Base-by-base conservation (phyloP, 2,113 vertebrate genomes). In the Trematocara marginatum region DNA sequence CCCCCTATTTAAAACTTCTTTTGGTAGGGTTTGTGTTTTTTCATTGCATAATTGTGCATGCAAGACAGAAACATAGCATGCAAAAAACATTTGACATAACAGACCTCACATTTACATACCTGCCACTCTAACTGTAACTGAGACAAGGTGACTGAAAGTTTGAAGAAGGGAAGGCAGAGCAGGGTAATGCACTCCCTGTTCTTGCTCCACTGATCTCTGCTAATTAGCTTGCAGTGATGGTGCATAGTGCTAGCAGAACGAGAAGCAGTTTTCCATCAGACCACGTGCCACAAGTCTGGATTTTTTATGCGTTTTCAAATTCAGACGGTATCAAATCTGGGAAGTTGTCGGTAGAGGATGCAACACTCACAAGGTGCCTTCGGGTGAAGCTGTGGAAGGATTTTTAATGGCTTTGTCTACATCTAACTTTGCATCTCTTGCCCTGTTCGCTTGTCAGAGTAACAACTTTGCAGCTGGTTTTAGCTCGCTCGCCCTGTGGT, bases 101-200 rank as follows among this genome's bases (percentile, higher is more conserved):
- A 76, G 69, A 49, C 23, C 69, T 76, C 71, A 76, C 71, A 31
- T 76, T 76, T 76, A 31, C 45, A 76, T 31, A 51, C 16, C 71
- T 76, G 45, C 26, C 42, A 76, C 26, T 76, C 23, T 49, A 31
- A 49, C 71, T 76, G 71, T 49, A 31, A 49, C 71, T 31, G 1
- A 51, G 71, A 76, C 71, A 74, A 29, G 69, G 42, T 74, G 42
- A 31, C 42, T 49, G 42, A 74, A 49, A 49, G 15, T 31, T 49
- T 76, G 45, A 31, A 12, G 69, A 76, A 76, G 40, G 13, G 69
- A 10, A 49, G 23, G 69, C 42, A 11, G 26, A 49, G 15, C 10
- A 49, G 69, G 42, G 42, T 47, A 29, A 3, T 76, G 23, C 23
- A 4, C 42, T 3, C 42, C 69, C 26, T 31, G 42, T 18, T 74